These are phyloP conservation scores for Glyphotaelius pellucidus DNA, from an alignment of 2,888 invertebrate genomes.

Conservation along the genomic window DNA sequence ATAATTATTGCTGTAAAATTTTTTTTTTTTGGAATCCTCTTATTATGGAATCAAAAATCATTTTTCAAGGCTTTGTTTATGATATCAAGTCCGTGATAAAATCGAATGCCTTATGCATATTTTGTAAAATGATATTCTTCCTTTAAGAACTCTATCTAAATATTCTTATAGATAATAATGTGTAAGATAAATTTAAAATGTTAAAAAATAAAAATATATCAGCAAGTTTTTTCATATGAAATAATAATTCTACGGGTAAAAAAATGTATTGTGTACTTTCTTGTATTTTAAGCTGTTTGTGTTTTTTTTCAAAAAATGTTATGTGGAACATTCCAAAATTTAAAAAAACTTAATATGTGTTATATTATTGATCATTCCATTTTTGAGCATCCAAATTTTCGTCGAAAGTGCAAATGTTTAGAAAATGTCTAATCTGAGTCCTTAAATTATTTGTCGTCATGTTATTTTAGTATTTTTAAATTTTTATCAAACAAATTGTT, in stretches of 20 bases:
- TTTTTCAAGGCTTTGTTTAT: not conserved
- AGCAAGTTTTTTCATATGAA: constrained; percentile 20
- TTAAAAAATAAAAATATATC: constrained; percentile 39
- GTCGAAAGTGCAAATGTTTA: too few species aligned
- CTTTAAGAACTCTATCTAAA: constrained; percentile 39
- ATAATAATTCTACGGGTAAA: constrained; percentile 24
- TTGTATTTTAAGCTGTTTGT: constrained; percentile 12
- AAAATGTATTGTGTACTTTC: not conserved
- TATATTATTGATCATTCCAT: not conserved
- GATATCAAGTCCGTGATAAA: not conserved
- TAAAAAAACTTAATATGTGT: not conserved
- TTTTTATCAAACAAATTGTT: not conserved
- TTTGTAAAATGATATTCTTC: constrained; percentile 38
- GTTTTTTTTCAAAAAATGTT: not conserved
- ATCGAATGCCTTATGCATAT: constrained; percentile 33
- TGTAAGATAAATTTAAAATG: constrained; percentile 30
- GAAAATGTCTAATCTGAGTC: too few species aligned
- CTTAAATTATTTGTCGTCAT: not conserved
- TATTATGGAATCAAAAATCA: not conserved
- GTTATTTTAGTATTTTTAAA: not conserved
- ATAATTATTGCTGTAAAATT: not conserved
- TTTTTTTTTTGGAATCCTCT: not conserved
- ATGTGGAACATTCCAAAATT: not conserved
- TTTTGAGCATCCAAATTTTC: not conserved
- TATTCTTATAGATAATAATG: constrained; percentile 30